Percentiles rank a stretch among this genome's conserved stretches.
Conservation (phyloP, 64 coral and sea anemone genomes). For the Porites australiensis region DNA sequence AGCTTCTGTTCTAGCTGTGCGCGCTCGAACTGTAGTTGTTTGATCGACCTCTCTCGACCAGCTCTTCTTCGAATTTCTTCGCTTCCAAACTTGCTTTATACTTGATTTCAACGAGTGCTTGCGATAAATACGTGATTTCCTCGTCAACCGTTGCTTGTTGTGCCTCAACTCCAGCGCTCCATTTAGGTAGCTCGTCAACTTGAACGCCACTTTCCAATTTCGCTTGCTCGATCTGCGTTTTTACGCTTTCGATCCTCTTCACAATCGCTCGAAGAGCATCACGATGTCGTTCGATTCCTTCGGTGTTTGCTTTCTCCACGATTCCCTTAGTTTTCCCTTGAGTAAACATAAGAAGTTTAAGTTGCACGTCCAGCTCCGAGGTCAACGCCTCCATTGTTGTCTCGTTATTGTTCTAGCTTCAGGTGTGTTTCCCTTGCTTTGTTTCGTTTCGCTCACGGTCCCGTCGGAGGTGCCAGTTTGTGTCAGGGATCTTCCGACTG, state of each 20-base stretch:
- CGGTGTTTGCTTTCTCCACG: not conserved
- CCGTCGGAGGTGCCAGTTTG: no score
- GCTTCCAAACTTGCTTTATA: slow-evolving; percentile 14
- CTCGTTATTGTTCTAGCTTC: no score
- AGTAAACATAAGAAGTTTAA: slow-evolving; percentile 15
- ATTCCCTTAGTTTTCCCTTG: not conserved
- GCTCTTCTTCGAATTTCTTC: slow-evolving; percentile 14
- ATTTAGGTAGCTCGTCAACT: slow-evolving; percentile 18
- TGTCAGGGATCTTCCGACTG: no score
- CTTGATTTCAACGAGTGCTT: not conserved
- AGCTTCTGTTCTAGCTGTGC: not conserved
- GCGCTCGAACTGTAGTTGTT: not conserved
- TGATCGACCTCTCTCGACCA: not conserved
- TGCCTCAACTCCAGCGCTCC: slow-evolving; percentile 42
- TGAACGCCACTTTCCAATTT: slow-evolving; percentile 10
- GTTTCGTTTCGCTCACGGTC: no score
- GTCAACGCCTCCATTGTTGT: not conserved
- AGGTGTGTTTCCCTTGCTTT: no score
- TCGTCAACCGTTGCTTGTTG: slow-evolving; percentile 18
- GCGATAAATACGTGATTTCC: slow-evolving; percentile 41
- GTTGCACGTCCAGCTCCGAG: not conserved
- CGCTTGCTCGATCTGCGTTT: slow-evolving; percentile 1
- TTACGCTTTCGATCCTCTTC: not conserved
- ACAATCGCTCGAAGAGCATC: not conserved
- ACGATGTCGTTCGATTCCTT: not conserved